Conservation (phyloP, 92 coral and sea anemone genomes). For the Scolanthus callimorphus region DNA sequence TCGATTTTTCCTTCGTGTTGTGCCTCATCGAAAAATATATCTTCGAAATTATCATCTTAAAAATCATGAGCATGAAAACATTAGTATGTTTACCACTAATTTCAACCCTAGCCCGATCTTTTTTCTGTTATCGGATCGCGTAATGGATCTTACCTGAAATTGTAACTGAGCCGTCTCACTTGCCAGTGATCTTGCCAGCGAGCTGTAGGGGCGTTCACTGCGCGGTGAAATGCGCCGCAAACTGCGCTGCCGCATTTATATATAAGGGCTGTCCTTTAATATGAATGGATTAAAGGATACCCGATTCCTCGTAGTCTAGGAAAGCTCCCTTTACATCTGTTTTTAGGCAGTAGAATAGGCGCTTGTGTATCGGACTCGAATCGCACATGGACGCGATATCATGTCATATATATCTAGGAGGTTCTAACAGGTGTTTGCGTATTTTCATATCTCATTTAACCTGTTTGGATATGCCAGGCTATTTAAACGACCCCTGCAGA, state of each 20-base stretch:
- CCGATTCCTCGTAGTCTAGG: no score
- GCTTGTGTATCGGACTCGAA: no score
- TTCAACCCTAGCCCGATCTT: constrained; percentile 1
- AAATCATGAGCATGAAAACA: no score
- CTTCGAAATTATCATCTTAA: no score
- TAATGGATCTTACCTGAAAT: constrained; percentile 22
- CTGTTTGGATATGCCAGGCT: not conserved
- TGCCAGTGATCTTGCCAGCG: not conserved
- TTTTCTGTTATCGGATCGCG: constrained; percentile 13
- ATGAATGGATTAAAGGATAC: not conserved
- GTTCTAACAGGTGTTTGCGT: no score
- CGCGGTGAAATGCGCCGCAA: not conserved
- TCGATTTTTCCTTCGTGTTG: no score
- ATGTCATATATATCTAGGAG: no score
- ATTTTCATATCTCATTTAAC: not conserved
- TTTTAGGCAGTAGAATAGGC: constrained; percentile 49
- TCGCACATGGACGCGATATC: no score
- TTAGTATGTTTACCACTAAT: not conserved
- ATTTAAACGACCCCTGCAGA: constrained; percentile 6
- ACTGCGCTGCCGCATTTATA: no score
- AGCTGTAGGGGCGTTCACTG: constrained; percentile 1
- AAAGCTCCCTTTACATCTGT: not conserved
- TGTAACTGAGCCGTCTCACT: constrained; percentile 14
- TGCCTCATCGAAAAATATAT: no score
- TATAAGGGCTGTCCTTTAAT: no score